phyloP scores from a whole-genome alignment of 53 echinoderm and acorn worm genomes.

The Stichopus horrens region DNA sequence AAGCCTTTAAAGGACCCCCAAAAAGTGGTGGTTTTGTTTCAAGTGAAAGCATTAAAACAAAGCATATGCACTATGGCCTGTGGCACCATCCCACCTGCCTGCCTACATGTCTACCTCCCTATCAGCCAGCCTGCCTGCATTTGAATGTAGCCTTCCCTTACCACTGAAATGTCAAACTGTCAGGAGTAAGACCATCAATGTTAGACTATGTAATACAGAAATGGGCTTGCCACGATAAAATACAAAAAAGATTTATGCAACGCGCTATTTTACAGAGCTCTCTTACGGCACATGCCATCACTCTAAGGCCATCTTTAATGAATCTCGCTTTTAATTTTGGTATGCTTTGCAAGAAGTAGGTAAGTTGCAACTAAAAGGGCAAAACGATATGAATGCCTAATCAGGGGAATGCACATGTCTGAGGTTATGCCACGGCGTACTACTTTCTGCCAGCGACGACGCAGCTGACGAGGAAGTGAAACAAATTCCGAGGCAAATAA shows the following conservation, averaged over 20 bases:
- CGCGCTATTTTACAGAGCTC: neutral
- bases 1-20: too few species aligned
- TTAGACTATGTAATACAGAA: neutral
- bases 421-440: neutral
- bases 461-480: neutral
- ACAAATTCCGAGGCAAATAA: too few species aligned
- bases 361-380: neutral
- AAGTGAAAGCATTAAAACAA: too few species aligned
- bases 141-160: neutral
- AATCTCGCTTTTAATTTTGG: neutral
- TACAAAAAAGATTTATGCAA: slow-evolving; percentile 11
- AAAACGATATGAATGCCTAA: neutral
- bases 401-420: neutral
- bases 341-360: neutral
- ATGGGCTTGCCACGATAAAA: neutral
- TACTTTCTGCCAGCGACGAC: neutral
- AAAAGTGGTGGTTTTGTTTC: too few species aligned
- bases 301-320: slow-evolving; percentile 18
- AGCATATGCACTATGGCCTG: too few species aligned
- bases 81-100: too few species aligned
- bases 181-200: neutral
- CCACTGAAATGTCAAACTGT: neutral
- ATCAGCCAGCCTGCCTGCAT: too few species aligned
- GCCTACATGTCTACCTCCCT: too few species aligned
- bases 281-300: neutral